phyloP scores from a whole-genome alignment of 2,888 invertebrate genomes.

The Oxystoma pomonae region DNA sequence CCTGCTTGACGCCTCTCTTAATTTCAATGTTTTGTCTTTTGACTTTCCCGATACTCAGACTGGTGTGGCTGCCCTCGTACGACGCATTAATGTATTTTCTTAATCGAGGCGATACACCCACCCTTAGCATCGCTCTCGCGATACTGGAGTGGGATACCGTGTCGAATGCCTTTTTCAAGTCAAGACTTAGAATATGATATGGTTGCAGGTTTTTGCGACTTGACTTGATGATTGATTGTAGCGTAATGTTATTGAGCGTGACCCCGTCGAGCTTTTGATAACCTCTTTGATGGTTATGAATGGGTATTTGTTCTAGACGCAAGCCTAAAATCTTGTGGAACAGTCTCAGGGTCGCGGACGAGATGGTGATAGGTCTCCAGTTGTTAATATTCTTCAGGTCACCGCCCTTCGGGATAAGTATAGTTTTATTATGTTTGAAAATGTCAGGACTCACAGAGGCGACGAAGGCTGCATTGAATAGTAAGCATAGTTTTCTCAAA shows the following conservation, averaged over 20 bases:
- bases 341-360: constrained; percentile 11
- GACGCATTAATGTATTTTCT: constrained; percentile 12
- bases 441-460: neutral
- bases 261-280: constrained; percentile 22
- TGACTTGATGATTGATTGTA: constrained; percentile 17
- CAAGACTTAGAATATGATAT: constrained; percentile 18
- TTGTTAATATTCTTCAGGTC: constrained; percentile 5
- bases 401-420: constrained; percentile 20
- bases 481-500: neutral
- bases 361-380: constrained; percentile 23
- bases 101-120: constrained; percentile 8
- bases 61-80: constrained; percentile 7
- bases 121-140: constrained; percentile 13
- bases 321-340: constrained; percentile 14
- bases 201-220: constrained; percentile 4
- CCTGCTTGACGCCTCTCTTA: constrained; percentile 19
- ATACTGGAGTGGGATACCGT: constrained; percentile 21
- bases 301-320: constrained; percentile 6
- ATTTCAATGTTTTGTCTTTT: constrained; percentile 6
- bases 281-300: constrained; percentile 21
- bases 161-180: constrained; percentile 27
- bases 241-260: constrained; percentile 19
- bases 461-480: constrained; percentile 15
- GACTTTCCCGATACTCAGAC: constrained; percentile 1
- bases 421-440: constrained; percentile 11